These are phyloP conservation scores for Neoniphon sammara DNA, from an alignment of 2,797 vertebrate genomes.

Conservation along the genomic window DNA sequence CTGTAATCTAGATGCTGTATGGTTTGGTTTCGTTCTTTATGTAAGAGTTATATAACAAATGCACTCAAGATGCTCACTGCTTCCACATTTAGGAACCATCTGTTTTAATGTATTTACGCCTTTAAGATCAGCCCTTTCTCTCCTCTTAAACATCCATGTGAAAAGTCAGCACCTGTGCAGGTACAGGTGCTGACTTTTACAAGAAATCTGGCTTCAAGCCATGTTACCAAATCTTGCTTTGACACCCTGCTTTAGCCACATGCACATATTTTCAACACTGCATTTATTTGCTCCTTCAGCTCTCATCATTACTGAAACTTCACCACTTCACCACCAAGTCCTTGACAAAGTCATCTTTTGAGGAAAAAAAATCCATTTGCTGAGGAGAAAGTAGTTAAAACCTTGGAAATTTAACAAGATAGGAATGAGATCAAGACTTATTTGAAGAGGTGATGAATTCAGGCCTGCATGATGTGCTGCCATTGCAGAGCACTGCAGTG, in stretches of 20 bases:
- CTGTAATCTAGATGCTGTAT: conserved; percentile 45
- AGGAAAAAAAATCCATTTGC: not conserved
- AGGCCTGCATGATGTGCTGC: conserved; percentile 17
- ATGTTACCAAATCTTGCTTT: no score
- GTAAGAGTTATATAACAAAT: conserved; percentile 64
- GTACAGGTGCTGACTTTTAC: no score
- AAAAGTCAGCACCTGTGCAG: conserved; percentile 7
- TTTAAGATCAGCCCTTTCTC: conserved; percentile 6
- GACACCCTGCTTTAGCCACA: not conserved
- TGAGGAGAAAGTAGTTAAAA: conserved; percentile 4
- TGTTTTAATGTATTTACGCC: conserved; percentile 31
- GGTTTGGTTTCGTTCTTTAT: conserved; percentile 60
- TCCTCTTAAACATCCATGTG: not conserved
- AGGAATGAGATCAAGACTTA: conserved; percentile 1
- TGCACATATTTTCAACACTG: conserved; percentile 7
- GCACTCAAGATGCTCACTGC: conserved; percentile 27
- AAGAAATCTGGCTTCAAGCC: no score
- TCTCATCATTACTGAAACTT: not conserved
- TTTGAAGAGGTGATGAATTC: conserved; percentile 18
- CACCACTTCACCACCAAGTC: not conserved
- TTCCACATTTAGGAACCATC: conserved; percentile 36
- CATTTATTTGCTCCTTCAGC: conserved; percentile 7
- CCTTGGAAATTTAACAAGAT: not conserved
- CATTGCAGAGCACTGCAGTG: not conserved
- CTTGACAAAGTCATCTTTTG: conserved; percentile 5